Evolutionary conservation across 2,888 invertebrate species (phyloP).

Genomic region (Lasioglossum morio): DNA sequence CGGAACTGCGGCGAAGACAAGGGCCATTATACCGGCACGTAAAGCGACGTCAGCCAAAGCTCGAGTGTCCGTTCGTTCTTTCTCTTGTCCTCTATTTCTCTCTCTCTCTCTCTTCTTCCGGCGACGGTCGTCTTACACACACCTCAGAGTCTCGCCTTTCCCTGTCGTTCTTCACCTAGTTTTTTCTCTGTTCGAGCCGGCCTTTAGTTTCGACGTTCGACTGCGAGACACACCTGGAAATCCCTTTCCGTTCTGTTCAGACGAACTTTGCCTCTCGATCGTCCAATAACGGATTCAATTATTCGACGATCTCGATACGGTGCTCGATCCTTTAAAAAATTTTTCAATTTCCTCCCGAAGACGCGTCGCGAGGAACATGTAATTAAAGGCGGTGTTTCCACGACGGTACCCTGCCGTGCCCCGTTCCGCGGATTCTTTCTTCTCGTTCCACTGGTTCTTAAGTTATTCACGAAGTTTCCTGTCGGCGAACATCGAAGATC

Average conservation of each 20-base stretch:
- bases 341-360: neutral
- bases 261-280: neutral
- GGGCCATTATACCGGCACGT: constrained; percentile 82
- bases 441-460: neutral
- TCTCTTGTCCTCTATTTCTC: constrained; percentile 49
- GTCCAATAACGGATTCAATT: neutral
- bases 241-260: neutral
- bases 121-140: constrained; percentile 6
- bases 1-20: constrained; percentile 74
- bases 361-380: neutral
- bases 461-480: neutral
- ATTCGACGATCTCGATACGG: neutral
- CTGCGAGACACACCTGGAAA: constrained; percentile 39
- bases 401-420: neutral
- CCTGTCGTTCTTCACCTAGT: constrained; percentile 51
- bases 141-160: constrained; percentile 30
- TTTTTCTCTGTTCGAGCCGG: neutral
- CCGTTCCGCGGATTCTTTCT: neutral
- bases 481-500: constrained; percentile 20
- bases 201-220: constrained; percentile 10
- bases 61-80: constrained; percentile 78
- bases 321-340: neutral
- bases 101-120: constrained; percentile 40
- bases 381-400: constrained; percentile 12
- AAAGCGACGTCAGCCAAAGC: constrained; percentile 81